Conservation (phyloP, 2,113 vertebrate genomes). For the Podarcis raffonei region DNA sequence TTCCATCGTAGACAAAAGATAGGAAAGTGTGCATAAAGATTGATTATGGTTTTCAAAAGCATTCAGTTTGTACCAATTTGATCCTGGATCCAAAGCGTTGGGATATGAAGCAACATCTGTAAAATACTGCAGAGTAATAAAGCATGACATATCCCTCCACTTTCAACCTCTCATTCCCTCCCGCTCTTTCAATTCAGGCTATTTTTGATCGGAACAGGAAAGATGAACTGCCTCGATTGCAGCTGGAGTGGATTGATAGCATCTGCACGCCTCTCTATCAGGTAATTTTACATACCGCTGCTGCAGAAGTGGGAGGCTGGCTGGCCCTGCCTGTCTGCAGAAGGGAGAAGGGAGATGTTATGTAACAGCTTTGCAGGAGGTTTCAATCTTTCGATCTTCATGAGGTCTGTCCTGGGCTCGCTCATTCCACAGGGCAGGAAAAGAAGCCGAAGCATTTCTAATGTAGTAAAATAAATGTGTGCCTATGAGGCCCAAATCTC, state of each 20-base stretch:
- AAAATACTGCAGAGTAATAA: slow-evolving; percentile 58
- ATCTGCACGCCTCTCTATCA: slow-evolving; percentile 95
- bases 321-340: slow-evolving; percentile 21
- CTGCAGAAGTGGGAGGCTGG: slow-evolving; percentile 10
- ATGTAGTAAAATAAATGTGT: background rate
- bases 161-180: background rate
- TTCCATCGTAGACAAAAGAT: slow-evolving; percentile 58
- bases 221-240: slow-evolving; percentile 93
- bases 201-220: slow-evolving; percentile 99
- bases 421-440: background rate
- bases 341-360: background rate
- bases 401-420: background rate
- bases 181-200: slow-evolving; percentile 80
- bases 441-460: background rate
- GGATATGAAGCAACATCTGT: slow-evolving; percentile 46
- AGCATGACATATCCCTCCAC: slow-evolving; percentile 45
- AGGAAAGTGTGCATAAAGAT: slow-evolving; percentile 45
- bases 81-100: slow-evolving; percentile 48
- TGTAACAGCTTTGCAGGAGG: background rate
- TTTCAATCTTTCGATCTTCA: background rate
- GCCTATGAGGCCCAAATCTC: background rate
- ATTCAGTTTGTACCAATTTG: slow-evolving; percentile 58
- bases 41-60: slow-evolving; percentile 58
- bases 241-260: slow-evolving; percentile 97
- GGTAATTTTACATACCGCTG: slow-evolving; percentile 78